Percentiles rank a stretch among this genome's conserved stretches.
Conservation (phyloP, 2,888 invertebrate species). For the Chloroclysta siterata region DNA sequence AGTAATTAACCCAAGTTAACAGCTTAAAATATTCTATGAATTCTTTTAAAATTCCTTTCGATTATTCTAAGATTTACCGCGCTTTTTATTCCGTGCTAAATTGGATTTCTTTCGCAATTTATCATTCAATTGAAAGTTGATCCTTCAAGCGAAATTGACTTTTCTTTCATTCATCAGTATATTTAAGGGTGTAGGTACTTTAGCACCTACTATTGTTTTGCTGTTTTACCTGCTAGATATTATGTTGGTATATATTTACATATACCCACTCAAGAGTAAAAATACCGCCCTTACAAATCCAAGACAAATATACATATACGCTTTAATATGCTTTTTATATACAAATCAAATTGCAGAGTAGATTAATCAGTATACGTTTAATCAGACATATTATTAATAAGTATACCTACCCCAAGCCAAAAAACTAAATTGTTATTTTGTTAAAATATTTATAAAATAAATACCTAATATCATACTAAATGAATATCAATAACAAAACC, state of each 20-base stretch:
- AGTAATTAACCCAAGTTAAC: not conserved
- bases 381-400: too few species aligned
- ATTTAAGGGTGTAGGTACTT: not conserved
- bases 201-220: not conserved
- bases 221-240: not conserved
- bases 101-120: slow-evolving; percentile 40
- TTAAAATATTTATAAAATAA: too few species aligned
- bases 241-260: not conserved
- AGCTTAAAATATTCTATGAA: slow-evolving; percentile 6
- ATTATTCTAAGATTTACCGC: slow-evolving; percentile 35
- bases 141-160: slow-evolving; percentile 27
- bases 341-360: too few species aligned
- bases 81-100: slow-evolving; percentile 36
- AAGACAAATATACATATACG: too few species aligned
- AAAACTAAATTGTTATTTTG: too few species aligned
- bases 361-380: too few species aligned
- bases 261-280: too few species aligned
- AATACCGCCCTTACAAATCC: too few species aligned
- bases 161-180: slow-evolving; percentile 24
- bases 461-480: too few species aligned
- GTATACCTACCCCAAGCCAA: too few species aligned
- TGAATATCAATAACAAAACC: too few species aligned
- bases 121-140: slow-evolving; percentile 40
- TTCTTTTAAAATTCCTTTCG: slow-evolving; percentile 8
- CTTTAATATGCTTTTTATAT: too few species aligned